Evolutionary conservation across 2,888 invertebrate genomes (phyloP).

Genomic region (Meganola albula): DNA sequence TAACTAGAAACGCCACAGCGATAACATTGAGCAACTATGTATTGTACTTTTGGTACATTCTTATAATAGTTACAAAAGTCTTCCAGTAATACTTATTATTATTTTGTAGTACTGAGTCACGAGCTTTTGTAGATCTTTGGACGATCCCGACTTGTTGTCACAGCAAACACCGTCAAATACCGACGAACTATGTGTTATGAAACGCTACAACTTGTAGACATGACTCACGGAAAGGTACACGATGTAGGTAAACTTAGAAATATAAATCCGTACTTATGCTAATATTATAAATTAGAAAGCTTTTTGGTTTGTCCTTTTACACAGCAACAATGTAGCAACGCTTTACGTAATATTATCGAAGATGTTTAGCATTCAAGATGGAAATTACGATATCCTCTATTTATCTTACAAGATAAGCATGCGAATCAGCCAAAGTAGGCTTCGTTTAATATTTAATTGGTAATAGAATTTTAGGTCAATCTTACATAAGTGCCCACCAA

Average conservation of each 20-base stretch:
- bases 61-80: constrained; percentile 16
- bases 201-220: constrained; percentile 13
- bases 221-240: constrained; percentile 21
- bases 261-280: constrained; percentile 4
- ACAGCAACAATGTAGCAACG: too few species aligned
- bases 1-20: constrained; percentile 16
- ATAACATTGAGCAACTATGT: constrained; percentile 23
- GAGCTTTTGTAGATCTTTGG: constrained; percentile 22
- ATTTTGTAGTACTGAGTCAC: constrained; percentile 22
- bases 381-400: too few species aligned
- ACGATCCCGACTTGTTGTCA: constrained; percentile 29
- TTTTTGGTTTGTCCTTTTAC: too few species aligned
- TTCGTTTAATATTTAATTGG: too few species aligned
- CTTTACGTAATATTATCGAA: too few species aligned
- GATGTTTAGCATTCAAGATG: too few species aligned
- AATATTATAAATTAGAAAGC: too few species aligned
- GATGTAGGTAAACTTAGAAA: constrained; percentile 1
- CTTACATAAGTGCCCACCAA: too few species aligned
- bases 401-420: too few species aligned
- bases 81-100: constrained; percentile 14
- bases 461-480: too few species aligned
- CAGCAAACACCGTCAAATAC: constrained; percentile 30
- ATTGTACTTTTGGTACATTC: constrained; percentile 13
- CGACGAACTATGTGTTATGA: constrained; percentile 16
- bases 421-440: too few species aligned